A percentile compares a stretch with the other conserved stretches of the same genome.
Evolutionary conservation across 2,797 vertebrate genomes (phyloP).

Genomic region (Cyclopterus lumpus): DNA sequence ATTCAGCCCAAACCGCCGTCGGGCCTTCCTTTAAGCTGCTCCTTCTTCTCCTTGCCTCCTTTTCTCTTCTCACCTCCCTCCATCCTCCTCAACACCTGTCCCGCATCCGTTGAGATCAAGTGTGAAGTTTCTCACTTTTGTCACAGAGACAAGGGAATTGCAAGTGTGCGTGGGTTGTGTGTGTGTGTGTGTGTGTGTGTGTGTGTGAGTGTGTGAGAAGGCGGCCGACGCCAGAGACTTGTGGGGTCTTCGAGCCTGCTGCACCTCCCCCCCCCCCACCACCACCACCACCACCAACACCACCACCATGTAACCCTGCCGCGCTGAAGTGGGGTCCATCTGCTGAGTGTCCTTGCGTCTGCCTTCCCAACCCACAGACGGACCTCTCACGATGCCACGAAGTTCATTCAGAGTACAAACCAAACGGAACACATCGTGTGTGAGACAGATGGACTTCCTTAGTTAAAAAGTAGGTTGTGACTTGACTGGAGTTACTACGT

Average conservation of each 20-base stretch:
- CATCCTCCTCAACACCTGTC: constrained; percentile 69
- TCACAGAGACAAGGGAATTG: constrained; percentile 58
- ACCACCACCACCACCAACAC: constrained; percentile 39
- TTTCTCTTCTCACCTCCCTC: constrained; percentile 59
- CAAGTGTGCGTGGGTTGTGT: constrained; percentile 23
- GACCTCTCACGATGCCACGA: constrained; percentile 61
- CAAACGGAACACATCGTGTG: constrained; percentile 58
- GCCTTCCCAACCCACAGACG: constrained; percentile 61
- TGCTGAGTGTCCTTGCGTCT: constrained; percentile 70
- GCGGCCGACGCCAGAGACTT: constrained; percentile 32
- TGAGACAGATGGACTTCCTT: constrained; percentile 67
- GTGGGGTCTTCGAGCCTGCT: constrained; percentile 59
- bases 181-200: not conserved
- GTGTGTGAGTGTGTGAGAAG: not conserved
- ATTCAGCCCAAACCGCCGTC: constrained; percentile 63
- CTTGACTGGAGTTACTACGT: constrained; percentile 34
- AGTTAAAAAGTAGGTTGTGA: constrained; percentile 26
- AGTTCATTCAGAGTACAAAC: constrained; percentile 67
- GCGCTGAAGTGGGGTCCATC: constrained; percentile 69
- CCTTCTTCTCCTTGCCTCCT: no score
- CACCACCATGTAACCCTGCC: constrained; percentile 52
- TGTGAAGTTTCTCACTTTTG: constrained; percentile 72
- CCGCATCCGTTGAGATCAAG: constrained; percentile 52
- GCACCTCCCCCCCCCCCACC: constrained; percentile 60
- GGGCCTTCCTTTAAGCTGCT: no score